Percentiles rank a stretch among this genome's conserved stretches.
Conservation (phyloP, 2,113 vertebrate genomes). For the Scomber japonicus region DNA sequence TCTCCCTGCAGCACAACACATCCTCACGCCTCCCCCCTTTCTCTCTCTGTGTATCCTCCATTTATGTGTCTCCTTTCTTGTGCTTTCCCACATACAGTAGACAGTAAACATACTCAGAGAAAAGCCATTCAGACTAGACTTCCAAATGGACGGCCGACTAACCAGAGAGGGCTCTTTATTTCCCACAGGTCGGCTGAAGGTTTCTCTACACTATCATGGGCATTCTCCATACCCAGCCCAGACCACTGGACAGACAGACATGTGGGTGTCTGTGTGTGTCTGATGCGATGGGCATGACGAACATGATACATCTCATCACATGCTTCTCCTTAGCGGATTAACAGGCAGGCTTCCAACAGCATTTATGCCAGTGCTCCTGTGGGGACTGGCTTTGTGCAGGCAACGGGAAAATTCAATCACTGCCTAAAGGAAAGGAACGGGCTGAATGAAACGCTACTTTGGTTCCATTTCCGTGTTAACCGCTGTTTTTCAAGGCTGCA, state of each 20-base stretch:
- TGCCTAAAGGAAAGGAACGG: conserved; percentile 77
- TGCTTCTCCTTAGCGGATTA: conserved; percentile 83
- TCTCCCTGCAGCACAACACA: conserved; percentile 15
- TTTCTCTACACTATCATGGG: conserved; percentile 43
- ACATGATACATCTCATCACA: conserved; percentile 84
- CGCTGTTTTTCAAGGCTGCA: conserved; percentile 68
- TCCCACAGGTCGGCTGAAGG: conserved; percentile 70
- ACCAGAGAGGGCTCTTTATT: conserved; percentile 57
- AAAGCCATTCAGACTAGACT: background rate
- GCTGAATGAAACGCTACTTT: conserved; percentile 77
- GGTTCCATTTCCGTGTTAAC: conserved; percentile 78
- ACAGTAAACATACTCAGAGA: conserved; percentile 20
- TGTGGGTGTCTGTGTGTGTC: conserved; percentile 65
- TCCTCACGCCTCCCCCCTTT: conserved; percentile 11
- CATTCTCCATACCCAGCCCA: conserved; percentile 45
- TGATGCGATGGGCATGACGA: conserved; percentile 75
- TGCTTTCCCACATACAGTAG: conserved; percentile 10
- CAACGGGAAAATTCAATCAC: conserved; percentile 83
- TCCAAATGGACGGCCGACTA: conserved; percentile 23
- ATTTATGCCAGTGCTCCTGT: conserved; percentile 74
- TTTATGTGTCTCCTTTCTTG: conserved; percentile 11
- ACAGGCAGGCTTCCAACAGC: conserved; percentile 70
- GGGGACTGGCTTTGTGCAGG: conserved; percentile 81
- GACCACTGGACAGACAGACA: conserved; percentile 40
- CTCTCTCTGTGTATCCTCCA: conserved; percentile 35